Conservation (phyloP, 2,888 invertebrate genomes). For the Linnaemya tessellans region DNA sequence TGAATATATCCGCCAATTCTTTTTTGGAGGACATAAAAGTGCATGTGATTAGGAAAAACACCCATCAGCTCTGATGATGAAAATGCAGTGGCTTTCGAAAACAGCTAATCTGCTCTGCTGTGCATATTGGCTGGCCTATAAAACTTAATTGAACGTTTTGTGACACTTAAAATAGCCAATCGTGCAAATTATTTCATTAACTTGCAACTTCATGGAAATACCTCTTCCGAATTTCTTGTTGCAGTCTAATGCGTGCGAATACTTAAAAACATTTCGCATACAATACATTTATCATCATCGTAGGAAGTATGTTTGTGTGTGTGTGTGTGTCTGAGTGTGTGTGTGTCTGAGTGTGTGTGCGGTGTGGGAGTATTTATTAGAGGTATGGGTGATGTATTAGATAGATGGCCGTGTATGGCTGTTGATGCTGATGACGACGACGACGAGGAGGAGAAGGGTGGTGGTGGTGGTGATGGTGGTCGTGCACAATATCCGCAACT, state of each 20-base stretch:
- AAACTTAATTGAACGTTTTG: too few species aligned
- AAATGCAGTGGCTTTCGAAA: too few species aligned
- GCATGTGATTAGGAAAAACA: too few species aligned
- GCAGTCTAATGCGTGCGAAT: slow-evolving; percentile 36
- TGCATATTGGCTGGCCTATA: too few species aligned
- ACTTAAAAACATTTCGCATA: slow-evolving; percentile 51
- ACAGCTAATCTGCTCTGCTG: too few species aligned
- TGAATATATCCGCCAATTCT: too few species aligned
- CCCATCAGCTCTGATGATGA: too few species aligned
- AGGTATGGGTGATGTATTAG: background rate
- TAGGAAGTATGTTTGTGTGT: slow-evolving; percentile 23
- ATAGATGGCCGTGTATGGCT: background rate
- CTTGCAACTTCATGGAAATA: background rate
- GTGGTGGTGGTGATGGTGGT: slow-evolving; percentile 17
- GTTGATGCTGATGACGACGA: too few species aligned
- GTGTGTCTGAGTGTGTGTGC: background rate
- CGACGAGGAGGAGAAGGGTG: background rate
- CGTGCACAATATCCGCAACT: slow-evolving; percentile 67
- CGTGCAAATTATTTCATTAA: background rate
- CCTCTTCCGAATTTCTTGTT: too few species aligned
- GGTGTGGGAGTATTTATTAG: slow-evolving; percentile 12
- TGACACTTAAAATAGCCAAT: too few species aligned
- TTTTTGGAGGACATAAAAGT: too few species aligned
- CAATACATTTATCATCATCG: slow-evolving; percentile 70
- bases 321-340: slow-evolving; percentile 9